These are phyloP conservation scores for Allophyes oxyacanthae DNA, from an alignment of 2,888 invertebrate genomes.

Conservation along the genomic window DNA sequence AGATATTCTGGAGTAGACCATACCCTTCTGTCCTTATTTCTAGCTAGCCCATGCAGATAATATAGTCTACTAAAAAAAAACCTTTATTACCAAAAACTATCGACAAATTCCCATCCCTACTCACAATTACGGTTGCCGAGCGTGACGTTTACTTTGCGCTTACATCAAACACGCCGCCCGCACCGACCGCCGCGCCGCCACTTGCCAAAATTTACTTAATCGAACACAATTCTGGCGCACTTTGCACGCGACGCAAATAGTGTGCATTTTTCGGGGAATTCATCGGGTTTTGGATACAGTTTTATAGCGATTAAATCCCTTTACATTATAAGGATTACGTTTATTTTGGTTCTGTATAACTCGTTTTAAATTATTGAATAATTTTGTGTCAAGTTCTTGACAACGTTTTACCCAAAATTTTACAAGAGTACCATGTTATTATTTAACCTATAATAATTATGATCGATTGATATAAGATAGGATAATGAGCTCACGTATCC, in stretches of 20 bases:
- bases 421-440: no score
- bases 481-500: no score
- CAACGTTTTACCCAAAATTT: no score
- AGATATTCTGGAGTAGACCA: no score
- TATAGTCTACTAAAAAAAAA: neutral
- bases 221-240: conserved; percentile 61
- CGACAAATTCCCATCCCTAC: conserved; percentile 62
- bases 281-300: conserved; percentile 23
- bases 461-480: no score
- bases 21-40: no score
- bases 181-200: conserved; percentile 54
- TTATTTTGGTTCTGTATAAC: no score
- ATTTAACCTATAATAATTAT: no score
- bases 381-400: no score
- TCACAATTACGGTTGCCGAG: conserved; percentile 72
- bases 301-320: conserved; percentile 36
- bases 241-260: conserved; percentile 46
- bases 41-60: no score
- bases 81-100: conserved; percentile 27
- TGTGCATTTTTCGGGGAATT: conserved; percentile 39
- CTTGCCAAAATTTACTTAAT: conserved; percentile 77
- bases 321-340: no score
- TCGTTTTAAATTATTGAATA: no score
- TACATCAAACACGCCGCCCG: conserved; percentile 75
- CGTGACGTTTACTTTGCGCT: conserved; percentile 82